Evolutionary conservation across 2,113 vertebrate species (phyloP), one percentile per base, ranked within the genome.

Genomic region (Megaceryle torquata): DNA sequence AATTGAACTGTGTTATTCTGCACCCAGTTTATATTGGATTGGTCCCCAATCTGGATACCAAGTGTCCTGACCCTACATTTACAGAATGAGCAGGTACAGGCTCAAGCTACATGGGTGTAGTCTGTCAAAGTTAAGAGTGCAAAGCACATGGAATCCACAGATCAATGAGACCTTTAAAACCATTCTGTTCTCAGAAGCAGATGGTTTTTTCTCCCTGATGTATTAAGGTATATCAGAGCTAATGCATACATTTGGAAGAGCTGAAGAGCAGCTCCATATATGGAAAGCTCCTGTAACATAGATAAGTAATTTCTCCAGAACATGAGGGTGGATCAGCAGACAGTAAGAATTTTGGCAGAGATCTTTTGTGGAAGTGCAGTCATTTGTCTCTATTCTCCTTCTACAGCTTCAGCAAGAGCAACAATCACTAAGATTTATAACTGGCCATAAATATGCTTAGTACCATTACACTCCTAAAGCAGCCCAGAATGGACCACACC

Each of bases 281-380:
- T 81, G 92, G 89, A 96, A 97, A 94, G 25, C 35, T 92, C 71
- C 85, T 94, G 61, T 56, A 54, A 51, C 6, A 10, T n/a, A 93
- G 86, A 83, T 21, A 76, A 84, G 77, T 33, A 70, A 50, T 86
- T 94, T 48, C 64, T 95, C 91, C 60, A 65, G 86, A 94, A 74
- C 21, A 26, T 88, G 81, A 91, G 15, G 18, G 18, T 39, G 70
- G n/a, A 6, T 63, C 92, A 35, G 63, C 59, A 85, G 56, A 69
- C 84, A 86, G 51, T 35, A 82, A 72, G 67, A 63, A 63, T 59
- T 88, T 85, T 43, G 89, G 91, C 76, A 84, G 93, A 91, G 25
- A n/a, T 35, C 81, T 96, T 85, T 74, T 93, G 89, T 89, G n/a
- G 76, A 92, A 48, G 51, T 12, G 48, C 72, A 81, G 33, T 33